Evolutionary conservation across 2,888 invertebrate genomes (phyloP), one percentile per base, ranked within the genome.

Genomic region (Perithous albicinctus): DNA sequence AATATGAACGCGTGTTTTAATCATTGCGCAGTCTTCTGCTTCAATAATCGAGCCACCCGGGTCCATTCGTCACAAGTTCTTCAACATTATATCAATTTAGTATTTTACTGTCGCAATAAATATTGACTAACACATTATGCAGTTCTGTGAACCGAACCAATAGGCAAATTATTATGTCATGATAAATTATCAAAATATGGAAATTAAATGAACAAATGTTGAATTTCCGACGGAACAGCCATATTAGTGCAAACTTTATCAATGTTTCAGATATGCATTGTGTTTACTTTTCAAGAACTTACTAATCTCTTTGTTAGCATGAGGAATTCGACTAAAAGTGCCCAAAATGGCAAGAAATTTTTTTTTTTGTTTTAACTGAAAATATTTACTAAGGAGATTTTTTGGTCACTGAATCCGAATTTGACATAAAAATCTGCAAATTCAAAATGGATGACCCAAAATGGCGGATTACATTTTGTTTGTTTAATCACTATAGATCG

Each of bases 1-100:
- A 75, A 54, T 67, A 29, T 20, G n/a, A 26, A 54, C 61, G 46
- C 20, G 29, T 35, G 59, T 32, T 29, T n/a, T 10, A 18, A 59
- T 32, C 18, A 7, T 29, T 56, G 26, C 29, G 54, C 54, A 29
- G 2, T 56, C 26, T 29, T 56, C 26, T 26, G 54, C 54, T 26
- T 29, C 54, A 12, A 26, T 56, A 29, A 7, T 15, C 29, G 3
- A 5, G 6, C n/a, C n/a, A 26, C 29, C n/a, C 5, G 54, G 29
- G 6, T 56, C n/a, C 54, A 29, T 7, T 18, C 43, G 8, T 18
- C 1, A 12, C 1, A n/a, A 29, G n/a, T 29, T n/a, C n/a, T n/a
- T 56, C 29, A 15, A 56, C 29, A 15, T n/a, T 51, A 0, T 51
- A 51, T 51, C 51, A 51, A 51, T 51, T 51, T 23, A 20, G 0